Evolutionary conservation across 2,888 invertebrate species (phyloP), one percentile per base, ranked within the genome.

Genomic region (Herminia tarsipennalis): DNA sequence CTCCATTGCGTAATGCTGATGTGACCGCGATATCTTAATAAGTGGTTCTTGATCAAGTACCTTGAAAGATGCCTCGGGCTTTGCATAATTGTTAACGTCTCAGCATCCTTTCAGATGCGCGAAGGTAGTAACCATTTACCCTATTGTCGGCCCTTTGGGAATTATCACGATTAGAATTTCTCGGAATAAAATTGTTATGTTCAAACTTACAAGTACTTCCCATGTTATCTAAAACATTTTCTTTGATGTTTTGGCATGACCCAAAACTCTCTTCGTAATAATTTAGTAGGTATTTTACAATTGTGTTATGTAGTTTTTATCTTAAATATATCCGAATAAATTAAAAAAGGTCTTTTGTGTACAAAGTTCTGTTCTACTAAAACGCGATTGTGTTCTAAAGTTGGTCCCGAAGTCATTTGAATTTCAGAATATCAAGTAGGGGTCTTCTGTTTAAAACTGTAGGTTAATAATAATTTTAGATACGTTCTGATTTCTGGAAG

Each of bases 11-110:
- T 87, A 86, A 86, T 84, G 76, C 78, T 64, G 83, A 86, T 86
- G 79, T 85, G 85, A 83, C 86, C 85, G 76, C 78, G 83, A 86
- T 89, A 88, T 87, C 87, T 86, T 88, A 88, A 89, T 89, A 88
- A 87, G 85, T 80, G 86, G 86, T 80, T 87, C 73, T 77, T 79
- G 86, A 87, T 88, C 87, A 83, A 78, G 80, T 81, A 81, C 71
- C 76, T 74, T 70, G 68, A 61, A 63, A 50, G 75, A 74, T 73
- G 70, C 77, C 77, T 59, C 64, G 41, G 76, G 80, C 66, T 81
- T 83, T 84, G 80, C 84, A 87, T 89, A 88, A 88, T 88, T 88
- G 81, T 88, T 85, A 81, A 72, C 70, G 66, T 66, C 66, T 67
- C 62, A 67, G 47, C 45, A 50, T 56, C 54, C 49, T 47, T 54